Base-by-base conservation (phyloP, 2,888 invertebrate genomes). In the Mimachlamys varia region DNA sequence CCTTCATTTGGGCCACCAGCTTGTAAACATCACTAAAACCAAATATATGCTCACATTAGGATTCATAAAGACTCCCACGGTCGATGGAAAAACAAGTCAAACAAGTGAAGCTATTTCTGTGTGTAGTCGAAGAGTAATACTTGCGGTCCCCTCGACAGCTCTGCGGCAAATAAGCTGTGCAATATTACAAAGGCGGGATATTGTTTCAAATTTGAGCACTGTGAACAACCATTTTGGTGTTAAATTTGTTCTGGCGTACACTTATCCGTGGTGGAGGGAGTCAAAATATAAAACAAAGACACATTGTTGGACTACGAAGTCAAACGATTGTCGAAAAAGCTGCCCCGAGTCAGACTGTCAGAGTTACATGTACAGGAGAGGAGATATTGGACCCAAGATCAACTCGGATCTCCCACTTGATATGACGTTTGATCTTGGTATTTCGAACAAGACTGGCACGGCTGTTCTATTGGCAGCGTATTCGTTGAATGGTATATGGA, bases 371-470 rank as follows among this genome's bases (percentile, higher is more conserved):
- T 44, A 44, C 44, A 5, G 44, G 44, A 44, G 44, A 44, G 7
- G 44, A 44, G 44, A 7, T 7, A 44, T 44, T 44, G 44, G 44
- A 5, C 44, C 44, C 44, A 44, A 44, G 3, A 5, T 44, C 4
- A 44, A 33, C 33, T 89, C 93, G 22, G 92, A 92, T 44, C 88
- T 91, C 4, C 93, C 93, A 0, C 90, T 89, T 87, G 55, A 91
- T 15, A 91, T 90, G 88, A 90, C 91, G 1, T 89, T 89, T n/a
- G 91, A 93, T 88, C 92, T 92, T 50, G 93, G 92, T 19, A 76
- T 90, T 19, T 92, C 92, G 13, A 4, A 17, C 0, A 10, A 50
- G 22, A 91, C 92, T 4, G 89, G 90, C 15, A 90, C 88, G 53
- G 90, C 92, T 2, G 92, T 92, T 12, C 89, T 93, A 19, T 55